Base-by-base conservation (phyloP, 2,888 invertebrate genomes). In the Salticus scenicus region DNA sequence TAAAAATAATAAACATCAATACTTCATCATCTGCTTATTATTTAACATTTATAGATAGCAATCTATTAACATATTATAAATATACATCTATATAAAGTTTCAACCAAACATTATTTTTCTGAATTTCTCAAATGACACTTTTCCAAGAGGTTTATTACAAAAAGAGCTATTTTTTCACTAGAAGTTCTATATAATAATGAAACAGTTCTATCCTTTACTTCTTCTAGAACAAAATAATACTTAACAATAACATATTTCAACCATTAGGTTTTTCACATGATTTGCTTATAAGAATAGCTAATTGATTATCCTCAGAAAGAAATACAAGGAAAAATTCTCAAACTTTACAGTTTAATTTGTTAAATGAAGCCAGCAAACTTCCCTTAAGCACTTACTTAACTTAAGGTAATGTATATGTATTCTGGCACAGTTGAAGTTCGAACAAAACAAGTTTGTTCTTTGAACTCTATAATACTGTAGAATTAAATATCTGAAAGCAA, bases 251-350 rank as follows among this genome's bases (percentile, higher is more conserved):
- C 28, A 28, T 64, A 20, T 64, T 64, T 64, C 28, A 64, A 20
- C 28, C 27, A 20, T 64, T 27, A 17, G 64, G 64, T 57, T 57
- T 17, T 57, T 57, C 57, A 57, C 57, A 57, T 20, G 57, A 57
- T 20, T 57, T 57, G 1, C 28, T 64, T n/a, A 28, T 30, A n/a
- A 64, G 64, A 64, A 64, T 64, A 64, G 64, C 30, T 28, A 30
- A 64, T 28, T 64, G 64, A 64, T 64, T 64, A 64, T 64, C 64
- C 27, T 64, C 64, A 64, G 27, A 64, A 27, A 64, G 24, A 64
- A 30, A 17, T 47, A 47, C 2, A 47, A 47, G 10, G 17, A 47
- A 47, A 10, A 2, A 12, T 47, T 47, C 17, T 12, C 7, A 47
- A 47, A 7, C 42, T 12, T 47, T 47, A 17, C 7, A 7, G 7